Evolutionary conservation across 1,140 invertebrate genomes (phyloP).

Genomic region (Armadillidium nasatum): DNA sequence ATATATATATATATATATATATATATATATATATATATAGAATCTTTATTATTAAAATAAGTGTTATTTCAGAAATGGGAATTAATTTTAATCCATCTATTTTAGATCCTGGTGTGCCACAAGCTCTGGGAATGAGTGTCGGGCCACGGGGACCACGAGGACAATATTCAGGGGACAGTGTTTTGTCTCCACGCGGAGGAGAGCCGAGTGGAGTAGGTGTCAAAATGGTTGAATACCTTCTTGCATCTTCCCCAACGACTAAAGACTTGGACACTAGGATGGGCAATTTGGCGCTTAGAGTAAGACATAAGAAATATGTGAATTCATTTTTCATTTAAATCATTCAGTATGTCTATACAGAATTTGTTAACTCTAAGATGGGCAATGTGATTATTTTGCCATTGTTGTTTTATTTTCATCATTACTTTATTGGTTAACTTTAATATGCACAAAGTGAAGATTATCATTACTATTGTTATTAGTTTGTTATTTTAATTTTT

Average conservation of each 20-base stretch:
- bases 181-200: slow-evolving; percentile 29
- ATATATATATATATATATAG: too few relatives aligned
- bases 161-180: slow-evolving; percentile 35
- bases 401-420: too few relatives aligned
- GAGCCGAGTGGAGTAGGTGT: background rate
- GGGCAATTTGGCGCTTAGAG: slow-evolving; percentile 46
- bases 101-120: slow-evolving; percentile 64
- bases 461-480: background rate
- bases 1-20: too few relatives aligned
- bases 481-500: background rate
- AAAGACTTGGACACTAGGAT: slow-evolving; percentile 70
- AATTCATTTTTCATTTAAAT: too few relatives aligned
- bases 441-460: background rate
- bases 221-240: slow-evolving; percentile 95
- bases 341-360: background rate
- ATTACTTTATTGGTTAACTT: background rate
- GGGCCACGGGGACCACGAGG: slow-evolving; percentile 23
- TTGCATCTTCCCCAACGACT: slow-evolving; percentile 81
- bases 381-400: too few relatives aligned
- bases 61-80: too few relatives aligned
- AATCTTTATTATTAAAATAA: too few relatives aligned
- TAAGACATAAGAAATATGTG: slow-evolving; percentile 22
- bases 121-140: slow-evolving; percentile 41
- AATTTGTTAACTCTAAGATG: slow-evolving; percentile 4
- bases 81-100: slow-evolving; percentile 42